Evolutionary conservation across 2,888 invertebrate species (phyloP).

Genomic region (Drosophila emarginata): DNA sequence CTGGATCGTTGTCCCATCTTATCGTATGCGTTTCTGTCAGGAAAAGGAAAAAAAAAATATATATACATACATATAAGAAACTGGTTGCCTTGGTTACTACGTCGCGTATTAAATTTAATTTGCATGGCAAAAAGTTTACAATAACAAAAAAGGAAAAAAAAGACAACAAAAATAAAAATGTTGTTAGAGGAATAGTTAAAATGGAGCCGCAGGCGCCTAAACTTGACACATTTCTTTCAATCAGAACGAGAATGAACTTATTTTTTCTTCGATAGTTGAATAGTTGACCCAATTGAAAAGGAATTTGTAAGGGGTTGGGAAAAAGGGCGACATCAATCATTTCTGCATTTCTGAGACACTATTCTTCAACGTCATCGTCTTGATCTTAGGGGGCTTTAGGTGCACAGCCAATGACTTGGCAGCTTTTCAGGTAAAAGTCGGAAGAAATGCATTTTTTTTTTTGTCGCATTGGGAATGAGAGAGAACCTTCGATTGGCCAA

Average conservation of each 20-base stretch:
- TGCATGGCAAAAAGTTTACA: slow-evolving; percentile 55
- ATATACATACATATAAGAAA: slow-evolving; percentile 30
- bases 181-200: slow-evolving; percentile 25
- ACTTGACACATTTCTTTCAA: slow-evolving; percentile 69
- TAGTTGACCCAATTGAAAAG: slow-evolving; percentile 65
- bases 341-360: slow-evolving; percentile 53
- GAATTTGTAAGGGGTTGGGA: background rate
- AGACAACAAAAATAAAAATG: no score
- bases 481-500: slow-evolving; percentile 40
- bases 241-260: slow-evolving; percentile 46
- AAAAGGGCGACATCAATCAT: slow-evolving; percentile 74
- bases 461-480: slow-evolving; percentile 18
- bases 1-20: slow-evolving; percentile 1
- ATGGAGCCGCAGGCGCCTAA: slow-evolving; percentile 51
- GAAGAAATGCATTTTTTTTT: slow-evolving; percentile 22
- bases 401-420: slow-evolving; percentile 63
- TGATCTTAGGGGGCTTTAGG: slow-evolving; percentile 62
- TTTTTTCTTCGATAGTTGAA: slow-evolving; percentile 58
- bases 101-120: slow-evolving; percentile 65
- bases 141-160: background rate
- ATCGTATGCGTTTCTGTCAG: slow-evolving; percentile 53
- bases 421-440: slow-evolving; percentile 64
- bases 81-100: slow-evolving; percentile 59
- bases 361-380: slow-evolving; percentile 42
- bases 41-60: background rate